Percentiles rank a stretch among this genome's conserved stretches.
Evolutionary conservation across 2,888 invertebrate genomes (phyloP).

Genomic region (Nephrotoma flavescens): DNA sequence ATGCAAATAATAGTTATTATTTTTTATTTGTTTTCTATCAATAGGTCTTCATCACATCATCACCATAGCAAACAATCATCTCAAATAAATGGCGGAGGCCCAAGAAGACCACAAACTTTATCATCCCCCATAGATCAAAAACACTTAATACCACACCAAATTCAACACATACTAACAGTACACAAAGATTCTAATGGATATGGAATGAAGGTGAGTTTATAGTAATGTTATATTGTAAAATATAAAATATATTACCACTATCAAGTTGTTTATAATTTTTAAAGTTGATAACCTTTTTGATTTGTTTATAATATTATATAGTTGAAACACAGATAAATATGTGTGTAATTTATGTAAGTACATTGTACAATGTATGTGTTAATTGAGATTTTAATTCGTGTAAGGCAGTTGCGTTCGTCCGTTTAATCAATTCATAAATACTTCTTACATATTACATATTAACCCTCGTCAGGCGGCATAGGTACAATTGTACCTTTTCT

Average conservation of each 20-base stretch:
- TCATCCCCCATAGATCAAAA: conserved; percentile 9
- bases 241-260: background rate
- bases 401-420: background rate
- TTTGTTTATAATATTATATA: background rate
- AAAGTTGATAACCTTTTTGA: background rate
- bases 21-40: background rate
- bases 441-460: too few relatives aligned
- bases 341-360: background rate
- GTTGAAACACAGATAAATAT: background rate
- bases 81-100: conserved; percentile 10
- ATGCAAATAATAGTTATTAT: background rate
- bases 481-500: too few relatives aligned
- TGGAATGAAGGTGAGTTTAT: conserved; percentile 29
- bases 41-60: background rate
- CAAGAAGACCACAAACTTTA: conserved; percentile 8
- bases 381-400: background rate
- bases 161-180: conserved; percentile 27
- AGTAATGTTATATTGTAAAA: background rate
- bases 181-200: conserved; percentile 32
- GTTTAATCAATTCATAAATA: background rate
- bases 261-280: background rate
- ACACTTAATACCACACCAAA: conserved; percentile 6
- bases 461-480: too few relatives aligned
- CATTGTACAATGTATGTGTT: background rate
- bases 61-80: conserved; percentile 3